These are phyloP conservation scores for Tipula vernalis DNA, from an alignment of 2,888 invertebrate genomes.

Conservation along the genomic window DNA sequence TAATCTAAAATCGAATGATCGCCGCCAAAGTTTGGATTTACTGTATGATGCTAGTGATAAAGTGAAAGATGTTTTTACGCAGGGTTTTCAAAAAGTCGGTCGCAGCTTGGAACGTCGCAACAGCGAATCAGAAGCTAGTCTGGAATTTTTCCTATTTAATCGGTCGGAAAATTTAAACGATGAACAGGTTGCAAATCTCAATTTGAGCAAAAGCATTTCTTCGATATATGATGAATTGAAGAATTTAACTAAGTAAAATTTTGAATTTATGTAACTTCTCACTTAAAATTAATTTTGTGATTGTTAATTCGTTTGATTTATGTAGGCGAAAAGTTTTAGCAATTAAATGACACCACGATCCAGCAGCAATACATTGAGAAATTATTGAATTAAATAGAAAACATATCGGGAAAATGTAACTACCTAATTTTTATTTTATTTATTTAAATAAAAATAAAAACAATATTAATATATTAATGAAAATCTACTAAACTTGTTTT, in stretches of 20 bases:
- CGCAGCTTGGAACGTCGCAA: conserved; percentile 57
- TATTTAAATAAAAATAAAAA: not conserved
- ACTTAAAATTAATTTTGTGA: not conserved
- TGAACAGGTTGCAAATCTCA: conserved; percentile 34
- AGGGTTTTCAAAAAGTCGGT: conserved; percentile 60
- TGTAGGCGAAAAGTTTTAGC: not conserved
- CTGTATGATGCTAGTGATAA: conserved; percentile 66
- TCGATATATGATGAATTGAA: not conserved
- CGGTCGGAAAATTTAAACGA: conserved; percentile 36
- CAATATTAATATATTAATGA: not conserved
- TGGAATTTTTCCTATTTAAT: conserved; percentile 35
- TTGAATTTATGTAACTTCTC: not conserved
- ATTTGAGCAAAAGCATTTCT: conserved; percentile 15
- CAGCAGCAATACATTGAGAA: not conserved
- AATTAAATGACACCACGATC: not conserved
- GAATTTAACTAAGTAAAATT: not conserved
- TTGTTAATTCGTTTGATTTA: not conserved
- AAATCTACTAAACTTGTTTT: not conserved
- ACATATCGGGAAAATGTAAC: not conserved
- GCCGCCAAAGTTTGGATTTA: conserved; percentile 65
- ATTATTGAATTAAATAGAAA: not conserved
- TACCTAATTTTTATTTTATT: not conserved
- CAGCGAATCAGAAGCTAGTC: conserved; percentile 50
- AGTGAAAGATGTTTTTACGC: conserved; percentile 67
- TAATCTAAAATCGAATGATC: conserved; percentile 37